Conservation (phyloP, 1,140 invertebrate species). For the Procambarus clarkii region DNA sequence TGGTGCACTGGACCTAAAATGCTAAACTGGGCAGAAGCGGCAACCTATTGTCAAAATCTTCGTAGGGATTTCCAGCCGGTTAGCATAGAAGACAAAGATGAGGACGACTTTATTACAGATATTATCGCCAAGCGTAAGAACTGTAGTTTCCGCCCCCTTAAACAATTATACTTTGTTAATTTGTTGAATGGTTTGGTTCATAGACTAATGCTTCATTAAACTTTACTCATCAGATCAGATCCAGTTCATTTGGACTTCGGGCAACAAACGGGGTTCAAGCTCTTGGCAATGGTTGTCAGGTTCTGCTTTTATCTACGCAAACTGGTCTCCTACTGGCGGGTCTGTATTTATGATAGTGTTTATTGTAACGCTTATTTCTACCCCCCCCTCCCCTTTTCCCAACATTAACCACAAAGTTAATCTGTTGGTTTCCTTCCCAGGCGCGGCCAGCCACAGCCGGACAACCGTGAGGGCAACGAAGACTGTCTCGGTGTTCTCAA, state of each 20-base stretch:
- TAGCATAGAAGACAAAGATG: neutral
- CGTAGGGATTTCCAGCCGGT: neutral
- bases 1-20: neutral
- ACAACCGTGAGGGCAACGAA: conserved; percentile 88
- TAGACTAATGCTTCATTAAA: neutral
- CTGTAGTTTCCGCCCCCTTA: neutral
- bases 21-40: neutral
- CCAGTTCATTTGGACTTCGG: too few relatives aligned
- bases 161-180: too few relatives aligned
- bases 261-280: too few relatives aligned
- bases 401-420: too few relatives aligned
- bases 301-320: too few relatives aligned
- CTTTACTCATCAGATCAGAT: neutral
- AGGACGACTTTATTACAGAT: neutral
- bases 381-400: too few relatives aligned
- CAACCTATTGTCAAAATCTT: neutral
- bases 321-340: too few relatives aligned
- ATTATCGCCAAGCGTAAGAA: neutral
- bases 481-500: conserved; percentile 88
- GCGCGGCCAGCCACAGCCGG: conserved; percentile 84
- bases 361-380: too few relatives aligned
- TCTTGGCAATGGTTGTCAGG: too few relatives aligned
- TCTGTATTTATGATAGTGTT: too few relatives aligned
- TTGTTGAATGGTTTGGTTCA: too few relatives aligned
- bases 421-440: neutral